Conservation (phyloP, 1,140 invertebrate genomes). For the Dendroctonus valens region DNA sequence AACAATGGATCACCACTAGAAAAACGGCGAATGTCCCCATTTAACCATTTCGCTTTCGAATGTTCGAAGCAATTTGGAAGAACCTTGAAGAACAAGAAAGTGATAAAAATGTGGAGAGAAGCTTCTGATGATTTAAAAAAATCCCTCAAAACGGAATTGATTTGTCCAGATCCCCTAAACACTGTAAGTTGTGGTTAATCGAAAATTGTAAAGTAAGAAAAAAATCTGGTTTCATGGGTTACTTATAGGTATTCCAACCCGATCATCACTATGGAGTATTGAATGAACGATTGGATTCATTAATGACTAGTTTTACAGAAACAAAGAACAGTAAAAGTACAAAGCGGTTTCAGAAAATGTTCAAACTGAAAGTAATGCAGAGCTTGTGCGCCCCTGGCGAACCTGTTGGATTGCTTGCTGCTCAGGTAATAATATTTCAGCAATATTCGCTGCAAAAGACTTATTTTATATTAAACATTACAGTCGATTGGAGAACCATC, state of each 20-base stretch:
- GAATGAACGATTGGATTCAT: constrained; percentile 71
- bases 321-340: constrained; percentile 51
- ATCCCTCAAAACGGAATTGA: constrained; percentile 49
- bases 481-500: constrained; percentile 95
- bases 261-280: constrained; percentile 78
- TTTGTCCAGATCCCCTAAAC: constrained; percentile 73
- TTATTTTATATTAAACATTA: constrained; percentile 35
- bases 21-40: constrained; percentile 13
- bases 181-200: constrained; percentile 46
- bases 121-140: constrained; percentile 59
- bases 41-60: constrained; percentile 47
- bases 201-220: background rate
- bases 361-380: constrained; percentile 75
- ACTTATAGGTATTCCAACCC: constrained; percentile 57
- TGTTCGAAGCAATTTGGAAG: constrained; percentile 36
- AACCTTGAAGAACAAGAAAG: constrained; percentile 41
- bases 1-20: constrained; percentile 22
- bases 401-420: constrained; percentile 92
- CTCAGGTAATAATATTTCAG: constrained; percentile 55
- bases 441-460: too few species aligned
- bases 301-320: constrained; percentile 67
- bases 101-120: constrained; percentile 65
- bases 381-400: constrained; percentile 87
- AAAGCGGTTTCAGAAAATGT: constrained; percentile 64
- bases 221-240: background rate